These are phyloP conservation scores for Macroramphosus scolopax DNA, from an alignment of 2,797 vertebrate genomes.

Conservation along the genomic window DNA sequence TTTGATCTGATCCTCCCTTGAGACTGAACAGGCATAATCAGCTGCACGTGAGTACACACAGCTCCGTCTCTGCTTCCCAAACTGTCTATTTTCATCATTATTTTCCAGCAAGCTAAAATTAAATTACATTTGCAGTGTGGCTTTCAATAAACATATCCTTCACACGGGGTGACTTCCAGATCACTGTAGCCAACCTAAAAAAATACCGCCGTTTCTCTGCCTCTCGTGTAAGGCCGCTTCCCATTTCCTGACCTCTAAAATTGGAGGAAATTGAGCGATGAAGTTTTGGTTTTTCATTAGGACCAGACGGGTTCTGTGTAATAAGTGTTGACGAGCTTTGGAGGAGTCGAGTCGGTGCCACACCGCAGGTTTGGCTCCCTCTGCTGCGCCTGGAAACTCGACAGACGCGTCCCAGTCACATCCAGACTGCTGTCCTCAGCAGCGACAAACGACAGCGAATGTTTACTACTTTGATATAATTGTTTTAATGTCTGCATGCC, in stretches of 20 bases:
- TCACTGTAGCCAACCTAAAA: conserved; percentile 22
- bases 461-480: conserved; percentile 15
- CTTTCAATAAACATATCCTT: conserved; percentile 61
- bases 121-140: conserved; percentile 49
- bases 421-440: conserved; percentile 43
- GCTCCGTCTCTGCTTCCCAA: conserved; percentile 33
- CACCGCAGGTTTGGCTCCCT: conserved; percentile 60
- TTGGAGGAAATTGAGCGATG: conserved; percentile 28
- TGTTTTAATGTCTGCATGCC: conserved; percentile 18
- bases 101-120: conserved; percentile 48
- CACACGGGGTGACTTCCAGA: conserved; percentile 24
- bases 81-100: conserved; percentile 59
- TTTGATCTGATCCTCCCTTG: conserved; percentile 23
- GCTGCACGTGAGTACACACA: conserved; percentile 16
- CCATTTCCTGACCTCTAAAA: conserved; percentile 20
- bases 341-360: conserved; percentile 23
- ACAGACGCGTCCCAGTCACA: conserved; percentile 18
- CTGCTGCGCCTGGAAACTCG: conserved; percentile 34
- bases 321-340: conserved; percentile 15
- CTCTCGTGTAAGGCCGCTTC: conserved; percentile 11
- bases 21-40: conserved; percentile 40
- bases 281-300: conserved; percentile 37
- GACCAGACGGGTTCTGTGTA: conserved; percentile 3
- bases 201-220: conserved; percentile 25
- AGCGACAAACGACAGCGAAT: conserved; percentile 10